Evolutionary conservation across 1,140 invertebrate genomes (phyloP).

Genomic region (Aphelinus atriplicis): DNA sequence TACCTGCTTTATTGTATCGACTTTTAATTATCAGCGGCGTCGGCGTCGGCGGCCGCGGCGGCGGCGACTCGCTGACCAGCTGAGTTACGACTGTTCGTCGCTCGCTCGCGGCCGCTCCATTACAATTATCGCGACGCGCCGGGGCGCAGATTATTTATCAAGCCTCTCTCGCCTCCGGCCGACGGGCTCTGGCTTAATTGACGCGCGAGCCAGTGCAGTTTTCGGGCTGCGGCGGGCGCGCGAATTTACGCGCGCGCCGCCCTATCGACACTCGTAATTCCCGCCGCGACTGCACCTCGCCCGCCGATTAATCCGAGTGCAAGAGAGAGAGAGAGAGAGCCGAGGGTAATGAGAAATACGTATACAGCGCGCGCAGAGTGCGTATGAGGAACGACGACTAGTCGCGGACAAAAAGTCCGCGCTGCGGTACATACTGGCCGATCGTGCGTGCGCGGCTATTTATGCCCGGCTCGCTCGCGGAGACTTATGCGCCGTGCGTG

Average conservation of each 20-base stretch:
- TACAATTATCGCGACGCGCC: constrained; percentile 37
- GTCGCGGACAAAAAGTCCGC: neutral
- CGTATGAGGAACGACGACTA: constrained; percentile 1
- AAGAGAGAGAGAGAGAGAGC: too few species aligned
- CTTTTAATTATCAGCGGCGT: constrained; percentile 66
- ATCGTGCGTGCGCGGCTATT: neutral
- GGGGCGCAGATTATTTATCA: constrained; percentile 30
- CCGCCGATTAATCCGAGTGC: too few species aligned
- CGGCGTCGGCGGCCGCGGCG: constrained; percentile 32
- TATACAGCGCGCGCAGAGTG: too few species aligned
- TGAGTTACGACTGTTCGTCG: too few species aligned
- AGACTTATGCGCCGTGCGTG: constrained; percentile 32
- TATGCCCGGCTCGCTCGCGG: neutral
- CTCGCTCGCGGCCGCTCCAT: constrained; percentile 22
- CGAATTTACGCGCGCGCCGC: neutral
- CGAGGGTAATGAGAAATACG: too few species aligned
- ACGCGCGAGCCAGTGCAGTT: neutral
- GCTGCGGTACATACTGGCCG: too few species aligned
- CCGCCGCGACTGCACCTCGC: too few species aligned
- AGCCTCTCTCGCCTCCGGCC: too few species aligned
- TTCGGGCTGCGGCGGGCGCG: neutral
- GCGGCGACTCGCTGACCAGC: too few species aligned
- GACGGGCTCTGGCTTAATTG: constrained; percentile 2
- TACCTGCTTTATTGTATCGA: constrained; percentile 67
- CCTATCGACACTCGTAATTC: neutral